Evolutionary conservation across 2,888 invertebrate genomes (phyloP), one percentile per base, ranked within the genome.

Genomic region (Drosophila pseudotakahashii): DNA sequence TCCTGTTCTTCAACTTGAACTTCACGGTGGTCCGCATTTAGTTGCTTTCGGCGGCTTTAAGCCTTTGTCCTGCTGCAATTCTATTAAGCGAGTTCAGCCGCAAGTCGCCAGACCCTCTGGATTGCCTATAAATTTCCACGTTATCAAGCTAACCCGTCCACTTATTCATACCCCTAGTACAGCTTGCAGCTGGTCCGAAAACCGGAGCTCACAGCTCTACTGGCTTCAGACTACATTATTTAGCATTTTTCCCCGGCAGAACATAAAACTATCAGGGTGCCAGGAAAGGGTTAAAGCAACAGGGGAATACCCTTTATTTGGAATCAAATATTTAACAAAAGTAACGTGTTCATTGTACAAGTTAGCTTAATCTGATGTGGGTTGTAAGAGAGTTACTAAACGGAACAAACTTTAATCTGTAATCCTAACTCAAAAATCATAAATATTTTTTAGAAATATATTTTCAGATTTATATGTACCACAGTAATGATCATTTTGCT

Each of bases 91-190:
- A 37, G 14, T 23, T 34, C 45, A 34, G 52, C 73, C 61, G 70
- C 55, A 67, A 55, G 50, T 68, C 48, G 42, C 30, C 52, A 14
- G 55, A 64, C 63, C 76, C 61, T 42, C 76, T 71, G 78, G 67
- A 84, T 87, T 82, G 77, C 75, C 81, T 75, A 82, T 87, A 82
- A 83, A 87, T 84, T 83, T 63, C 41, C 75, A 44, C 79, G 78
- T 84, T 84, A 82, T 87, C 87, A 83, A 73, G 78, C 67, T 63
- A 68, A 53, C 64, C 47, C 66, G 66, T 62, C 71, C 84, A 80
- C 81, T 82, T 81, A 86, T 83, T 82, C 87, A 82, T 81, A 70
- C 77, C 72, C 84, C 71, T 76, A 62, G 76, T 61, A 54, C 36
- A 16, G 53, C 34, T 14, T 39, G 41, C 83, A 85, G 80, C 83